Evolutionary conservation across 2,113 vertebrate genomes (phyloP).

Genomic region (Dasyurus viverrinus): DNA sequence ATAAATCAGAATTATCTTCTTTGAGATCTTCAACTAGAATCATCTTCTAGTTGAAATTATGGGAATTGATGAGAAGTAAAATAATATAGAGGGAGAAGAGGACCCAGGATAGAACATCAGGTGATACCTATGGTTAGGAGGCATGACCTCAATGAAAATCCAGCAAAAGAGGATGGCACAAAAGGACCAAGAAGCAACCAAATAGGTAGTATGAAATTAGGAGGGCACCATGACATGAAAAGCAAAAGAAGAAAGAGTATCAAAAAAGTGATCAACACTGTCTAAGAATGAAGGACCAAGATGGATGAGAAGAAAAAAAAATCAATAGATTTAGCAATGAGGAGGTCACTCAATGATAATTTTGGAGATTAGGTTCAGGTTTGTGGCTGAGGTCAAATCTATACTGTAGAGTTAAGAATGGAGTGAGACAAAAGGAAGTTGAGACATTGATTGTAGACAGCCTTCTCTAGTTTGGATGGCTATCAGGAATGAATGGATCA

Average conservation of each 20-base stretch:
- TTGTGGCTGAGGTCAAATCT: too few relatives aligned
- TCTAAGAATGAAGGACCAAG: neutral
- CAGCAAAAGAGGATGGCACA: neutral
- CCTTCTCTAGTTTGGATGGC: neutral
- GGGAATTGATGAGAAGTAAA: neutral
- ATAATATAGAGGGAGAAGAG: neutral
- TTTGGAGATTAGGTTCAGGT: too few relatives aligned
- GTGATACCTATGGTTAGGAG: neutral
- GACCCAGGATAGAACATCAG: neutral
- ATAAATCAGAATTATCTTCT: neutral
- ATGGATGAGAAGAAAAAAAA: neutral
- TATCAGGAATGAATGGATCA: neutral
- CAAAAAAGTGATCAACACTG: neutral
- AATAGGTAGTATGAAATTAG: neutral
- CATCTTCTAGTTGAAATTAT: neutral
- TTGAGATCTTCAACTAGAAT: too few relatives aligned
- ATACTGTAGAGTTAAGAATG: too few relatives aligned
- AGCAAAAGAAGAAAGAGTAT: neutral
- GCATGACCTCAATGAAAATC: neutral
- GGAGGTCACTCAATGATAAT: too few relatives aligned
- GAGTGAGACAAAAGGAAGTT: too few relatives aligned
- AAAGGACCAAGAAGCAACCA: neutral
- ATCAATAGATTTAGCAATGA: too few relatives aligned
- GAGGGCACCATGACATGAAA: neutral
- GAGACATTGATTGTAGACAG: neutral